phyloP scores from a whole-genome alignment of 2,797 vertebrate species.

The Kryptopterus vitreolus region DNA sequence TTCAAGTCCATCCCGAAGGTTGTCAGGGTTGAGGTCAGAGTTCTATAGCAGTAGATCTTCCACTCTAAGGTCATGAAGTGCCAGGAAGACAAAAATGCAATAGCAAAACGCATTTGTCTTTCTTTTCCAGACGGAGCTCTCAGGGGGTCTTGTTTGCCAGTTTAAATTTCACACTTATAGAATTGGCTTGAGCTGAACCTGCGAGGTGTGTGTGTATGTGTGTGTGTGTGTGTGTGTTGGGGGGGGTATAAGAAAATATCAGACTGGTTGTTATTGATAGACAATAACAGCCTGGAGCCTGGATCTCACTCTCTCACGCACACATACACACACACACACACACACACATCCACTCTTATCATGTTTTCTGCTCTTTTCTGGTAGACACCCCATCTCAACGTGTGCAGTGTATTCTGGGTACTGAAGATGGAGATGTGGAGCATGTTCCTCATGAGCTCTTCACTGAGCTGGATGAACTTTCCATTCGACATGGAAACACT shows the following conservation, averaged over 20 bases:
- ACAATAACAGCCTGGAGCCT: not conserved
- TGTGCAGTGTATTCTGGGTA: constrained; percentile 94
- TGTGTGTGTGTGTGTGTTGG: not conserved
- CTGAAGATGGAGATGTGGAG: constrained; percentile 92
- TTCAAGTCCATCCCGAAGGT: too few relatives aligned
- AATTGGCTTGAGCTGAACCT: not conserved
- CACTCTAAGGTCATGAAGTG: too few relatives aligned
- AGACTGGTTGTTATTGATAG: constrained; percentile 13
- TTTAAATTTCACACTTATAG: not conserved
- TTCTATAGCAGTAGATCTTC: too few relatives aligned
- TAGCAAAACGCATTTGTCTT: not conserved
- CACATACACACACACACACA: not conserved
- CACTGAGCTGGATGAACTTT: constrained; percentile 95
- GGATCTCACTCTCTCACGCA: not conserved
- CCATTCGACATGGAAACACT: constrained; percentile 83
- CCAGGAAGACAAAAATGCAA: not conserved
- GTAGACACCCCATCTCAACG: constrained; percentile 94
- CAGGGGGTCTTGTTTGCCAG: not conserved
- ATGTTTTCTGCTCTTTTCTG: not conserved
- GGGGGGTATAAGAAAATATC: not conserved
- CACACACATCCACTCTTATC: not conserved
- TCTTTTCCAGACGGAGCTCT: not conserved
- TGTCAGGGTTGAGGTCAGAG: too few relatives aligned
- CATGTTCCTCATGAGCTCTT: constrained; percentile 98
- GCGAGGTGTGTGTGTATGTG: not conserved